phyloP scores from a whole-genome alignment of 2,797 vertebrate genomes.

The Anas flavirostris region DNA sequence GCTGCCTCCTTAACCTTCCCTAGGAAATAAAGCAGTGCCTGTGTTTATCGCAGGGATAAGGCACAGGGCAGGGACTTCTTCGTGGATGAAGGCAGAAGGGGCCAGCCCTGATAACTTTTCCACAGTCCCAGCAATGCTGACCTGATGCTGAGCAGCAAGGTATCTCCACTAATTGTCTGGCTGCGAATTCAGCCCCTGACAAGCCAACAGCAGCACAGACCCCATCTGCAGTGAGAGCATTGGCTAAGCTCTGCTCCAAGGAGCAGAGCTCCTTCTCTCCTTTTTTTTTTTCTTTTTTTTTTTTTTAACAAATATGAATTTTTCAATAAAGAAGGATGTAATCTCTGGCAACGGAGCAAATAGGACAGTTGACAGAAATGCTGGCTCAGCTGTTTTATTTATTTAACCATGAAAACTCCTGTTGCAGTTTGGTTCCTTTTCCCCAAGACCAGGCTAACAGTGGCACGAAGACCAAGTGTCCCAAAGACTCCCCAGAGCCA shows the following conservation, averaged over 20 bases:
- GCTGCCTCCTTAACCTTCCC: neutral
- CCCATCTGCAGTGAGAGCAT: conserved; percentile 8
- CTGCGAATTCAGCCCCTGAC: neutral
- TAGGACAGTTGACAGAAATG: conserved; percentile 33
- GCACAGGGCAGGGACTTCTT: neutral
- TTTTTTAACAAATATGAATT: neutral
- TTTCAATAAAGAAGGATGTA: conserved; percentile 68
- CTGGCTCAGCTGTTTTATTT: conserved; percentile 53
- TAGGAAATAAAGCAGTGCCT: neutral
- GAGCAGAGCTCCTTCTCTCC: conserved; percentile 21
- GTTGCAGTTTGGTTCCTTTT: neutral
- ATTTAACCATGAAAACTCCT: conserved; percentile 42
- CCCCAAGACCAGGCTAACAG: neutral
- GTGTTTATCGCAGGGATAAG: neutral
- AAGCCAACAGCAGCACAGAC: conserved; percentile 26
- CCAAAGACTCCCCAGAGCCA: neutral
- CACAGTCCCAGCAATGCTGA: neutral
- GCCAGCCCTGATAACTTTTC: neutral
- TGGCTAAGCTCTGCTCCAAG: neutral
- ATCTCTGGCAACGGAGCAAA: conserved; percentile 22
- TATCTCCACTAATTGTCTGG: neutral
- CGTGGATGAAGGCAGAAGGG: neutral
- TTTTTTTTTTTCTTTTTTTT: neutral
- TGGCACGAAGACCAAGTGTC: neutral
- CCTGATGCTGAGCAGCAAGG: neutral